Evolutionary conservation across 2,888 invertebrate genomes (phyloP).

Genomic region (Agrotis clavis): DNA sequence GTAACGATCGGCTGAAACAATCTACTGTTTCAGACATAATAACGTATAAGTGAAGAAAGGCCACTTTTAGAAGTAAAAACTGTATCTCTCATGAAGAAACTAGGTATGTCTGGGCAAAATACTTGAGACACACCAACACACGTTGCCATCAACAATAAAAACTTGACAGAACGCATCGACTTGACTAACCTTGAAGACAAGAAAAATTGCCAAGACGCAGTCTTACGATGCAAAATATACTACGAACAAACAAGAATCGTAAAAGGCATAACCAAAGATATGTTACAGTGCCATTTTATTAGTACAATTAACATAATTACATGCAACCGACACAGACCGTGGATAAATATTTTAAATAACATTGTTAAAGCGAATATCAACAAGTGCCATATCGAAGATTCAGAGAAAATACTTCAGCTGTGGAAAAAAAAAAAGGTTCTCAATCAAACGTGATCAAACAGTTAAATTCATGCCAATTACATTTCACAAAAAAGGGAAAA

Average conservation of each 20-base stretch:
- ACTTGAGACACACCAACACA: not conserved
- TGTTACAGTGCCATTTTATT: conserved; percentile 36
- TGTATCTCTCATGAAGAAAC: not conserved
- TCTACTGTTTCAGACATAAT: conserved; percentile 7
- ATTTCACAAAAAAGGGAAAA: conserved; percentile 47
- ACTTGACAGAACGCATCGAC: conserved; percentile 28
- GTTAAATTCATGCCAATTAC: conserved; percentile 14
- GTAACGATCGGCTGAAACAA: conserved; percentile 8
- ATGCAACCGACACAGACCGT: conserved; percentile 21
- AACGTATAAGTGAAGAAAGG: not conserved
- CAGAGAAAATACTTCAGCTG: conserved; percentile 21
- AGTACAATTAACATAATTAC: conserved; percentile 40
- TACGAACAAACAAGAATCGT: conserved; percentile 16
- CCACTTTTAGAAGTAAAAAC: not conserved
- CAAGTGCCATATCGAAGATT: conserved; percentile 19
- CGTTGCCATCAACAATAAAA: not conserved
- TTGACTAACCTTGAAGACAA: conserved; percentile 47
- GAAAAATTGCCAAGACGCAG: conserved; percentile 43
- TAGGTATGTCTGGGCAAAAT: conserved; percentile 10
- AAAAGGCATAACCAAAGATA: conserved; percentile 22
- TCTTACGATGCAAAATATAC: conserved; percentile 32
- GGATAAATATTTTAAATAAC: conserved; percentile 47
- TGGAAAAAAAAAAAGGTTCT: conserved; percentile 9
- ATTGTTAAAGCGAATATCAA: conserved; percentile 29
- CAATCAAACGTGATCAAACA: not conserved